Evolutionary conservation across 2,113 vertebrate genomes (phyloP), one percentile per base, ranked within the genome.

Genomic region (Thalassarche chlororhynchos): DNA sequence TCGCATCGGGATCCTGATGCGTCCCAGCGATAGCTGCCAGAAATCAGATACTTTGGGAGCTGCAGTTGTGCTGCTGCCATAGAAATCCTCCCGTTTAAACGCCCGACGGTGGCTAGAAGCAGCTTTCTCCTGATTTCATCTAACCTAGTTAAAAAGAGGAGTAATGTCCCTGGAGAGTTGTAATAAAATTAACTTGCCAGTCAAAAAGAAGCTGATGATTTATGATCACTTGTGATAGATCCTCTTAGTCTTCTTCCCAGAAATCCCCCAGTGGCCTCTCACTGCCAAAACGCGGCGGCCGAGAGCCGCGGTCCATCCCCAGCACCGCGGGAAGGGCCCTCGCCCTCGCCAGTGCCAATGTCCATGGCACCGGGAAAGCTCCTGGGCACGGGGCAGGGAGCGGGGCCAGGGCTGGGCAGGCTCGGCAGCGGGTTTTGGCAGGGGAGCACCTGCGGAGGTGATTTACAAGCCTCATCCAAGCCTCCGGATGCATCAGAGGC

Each of bases 271-370:
- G 28, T 7, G 54, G 25, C 54, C 6, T 70, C 85, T 28, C 4
- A 0, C 26, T 2, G 55, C 42, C 24, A 16, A 36, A 61, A 36
- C 0, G 5, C 2, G 1, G 29, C 0, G 5, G 42, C 42, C 4
- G 5, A 69, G 65, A 29, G 26, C 31, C 2, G 0, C 1, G 4
- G 14, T 34, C 28, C 65, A 7, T 40, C 75, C 32, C 40, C 10
- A 0, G 69, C 61, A 24, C 14, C 2, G 2, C 0, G 2, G 46
- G 40, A 60, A 75, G 69, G 26, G 18, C 5, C 42, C 1, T 2
- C 62, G 23, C 19, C 26, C 31, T 34, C 11, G 3, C 32, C 31
- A 17, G 10, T 14, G 12, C 12, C 11, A 0, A 28, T 2, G 4
- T 11, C 51, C 5, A 0, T 0, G 2, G 44, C 58, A 0, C 44